Conservation (phyloP, 2,888 invertebrate genomes). For the Parnassius mnemosyne region DNA sequence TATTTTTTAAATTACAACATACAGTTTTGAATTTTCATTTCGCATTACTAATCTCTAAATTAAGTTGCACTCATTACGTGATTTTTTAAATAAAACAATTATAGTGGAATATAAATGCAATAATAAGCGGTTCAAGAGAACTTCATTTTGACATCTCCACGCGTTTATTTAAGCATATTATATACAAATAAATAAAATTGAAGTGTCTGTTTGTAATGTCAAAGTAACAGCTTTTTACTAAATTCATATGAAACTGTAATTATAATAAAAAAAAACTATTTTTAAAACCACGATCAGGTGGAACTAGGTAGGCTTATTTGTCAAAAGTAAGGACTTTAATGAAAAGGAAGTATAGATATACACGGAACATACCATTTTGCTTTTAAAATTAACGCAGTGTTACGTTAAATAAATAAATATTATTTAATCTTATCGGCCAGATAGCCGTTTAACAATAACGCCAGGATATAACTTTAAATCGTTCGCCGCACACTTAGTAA, state of each 20-base stretch:
- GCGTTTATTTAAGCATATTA: no score
- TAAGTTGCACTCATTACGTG: neutral
- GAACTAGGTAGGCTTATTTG: no score
- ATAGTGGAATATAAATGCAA: neutral
- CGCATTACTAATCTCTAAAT: neutral
- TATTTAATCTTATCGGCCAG: conserved; percentile 15
- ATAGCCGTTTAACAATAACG: conserved; percentile 9
- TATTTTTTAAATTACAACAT: no score
- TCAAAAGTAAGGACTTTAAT: neutral
- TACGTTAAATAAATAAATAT: conserved; percentile 5
- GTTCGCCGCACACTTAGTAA: conserved; percentile 31
- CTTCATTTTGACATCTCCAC: neutral
- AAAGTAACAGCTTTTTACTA: no score
- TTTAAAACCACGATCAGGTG: no score
- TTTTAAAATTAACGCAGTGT: neutral
- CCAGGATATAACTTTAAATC: conserved; percentile 22
- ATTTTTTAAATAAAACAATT: neutral
- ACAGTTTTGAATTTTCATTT: neutral
- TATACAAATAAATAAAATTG: no score
- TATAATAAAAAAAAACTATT: no score
- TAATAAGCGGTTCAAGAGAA: neutral
- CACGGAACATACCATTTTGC: neutral
- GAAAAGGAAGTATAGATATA: neutral
- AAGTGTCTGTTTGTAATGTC: no score
- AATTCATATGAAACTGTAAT: no score